Percentiles rank a stretch among this genome's conserved stretches.
These are phyloP conservation scores for Biston stratarius DNA, from an alignment of 2,888 invertebrate genomes.

Conservation along the genomic window DNA sequence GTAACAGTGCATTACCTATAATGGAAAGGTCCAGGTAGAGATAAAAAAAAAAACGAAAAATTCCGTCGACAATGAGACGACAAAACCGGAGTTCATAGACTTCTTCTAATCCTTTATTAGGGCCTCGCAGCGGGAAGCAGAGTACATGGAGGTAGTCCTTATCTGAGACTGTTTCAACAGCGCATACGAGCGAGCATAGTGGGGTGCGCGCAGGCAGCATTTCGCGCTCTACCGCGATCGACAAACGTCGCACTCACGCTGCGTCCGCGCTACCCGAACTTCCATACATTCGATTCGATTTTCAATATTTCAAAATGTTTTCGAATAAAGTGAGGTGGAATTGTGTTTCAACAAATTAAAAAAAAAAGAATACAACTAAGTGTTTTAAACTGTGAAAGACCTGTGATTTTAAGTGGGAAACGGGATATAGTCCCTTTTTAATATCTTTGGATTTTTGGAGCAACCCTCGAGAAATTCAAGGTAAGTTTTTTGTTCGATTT, in stretches of 20 bases:
- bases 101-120: slow-evolving; percentile 63
- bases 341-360: slow-evolving; percentile 24
- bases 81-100: slow-evolving; percentile 75
- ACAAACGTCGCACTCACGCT: slow-evolving; percentile 60
- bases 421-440: slow-evolving; percentile 58
- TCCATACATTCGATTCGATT: slow-evolving; percentile 57
- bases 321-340: slow-evolving; percentile 77
- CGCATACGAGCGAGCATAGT: slow-evolving; percentile 60
- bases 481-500: slow-evolving; percentile 59
- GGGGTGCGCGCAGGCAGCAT: slow-evolving; percentile 67
- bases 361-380: slow-evolving; percentile 43
- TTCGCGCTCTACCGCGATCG: slow-evolving; percentile 69
- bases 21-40: slow-evolving; percentile 53
- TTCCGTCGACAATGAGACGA: slow-evolving; percentile 59
- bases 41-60: slow-evolving; percentile 53
- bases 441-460: slow-evolving; percentile 54
- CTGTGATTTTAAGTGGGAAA: slow-evolving; percentile 55
- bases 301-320: slow-evolving; percentile 73
- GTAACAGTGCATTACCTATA: slow-evolving; percentile 31
- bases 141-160: slow-evolving; percentile 61
- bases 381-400: slow-evolving; percentile 51
- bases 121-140: slow-evolving; percentile 72
- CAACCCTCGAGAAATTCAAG: slow-evolving; percentile 68
- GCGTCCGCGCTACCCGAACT: slow-evolving; percentile 72
- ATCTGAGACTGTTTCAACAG: slow-evolving; percentile 75